Conservation (phyloP, 2,797 vertebrate species). For the Phrynocephalus forsythii region DNA sequence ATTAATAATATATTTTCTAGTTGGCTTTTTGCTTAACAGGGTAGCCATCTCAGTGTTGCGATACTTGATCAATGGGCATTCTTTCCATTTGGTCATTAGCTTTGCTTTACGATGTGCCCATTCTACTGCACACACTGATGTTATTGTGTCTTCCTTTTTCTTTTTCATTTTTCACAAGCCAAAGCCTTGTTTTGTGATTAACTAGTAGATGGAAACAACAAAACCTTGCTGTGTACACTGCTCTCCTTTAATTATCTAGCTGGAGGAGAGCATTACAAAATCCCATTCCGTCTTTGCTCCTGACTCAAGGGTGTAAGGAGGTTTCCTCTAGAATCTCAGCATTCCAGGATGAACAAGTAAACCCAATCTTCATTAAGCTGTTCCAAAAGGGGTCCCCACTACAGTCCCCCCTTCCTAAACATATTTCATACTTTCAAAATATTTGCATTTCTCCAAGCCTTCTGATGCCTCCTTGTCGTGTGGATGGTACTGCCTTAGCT, state of each 20-base stretch:
- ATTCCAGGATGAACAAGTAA: no score
- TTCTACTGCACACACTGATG: background rate
- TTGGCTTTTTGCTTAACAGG: background rate
- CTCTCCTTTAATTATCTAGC: no score
- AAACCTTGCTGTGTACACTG: no score
- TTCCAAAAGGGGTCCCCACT: background rate
- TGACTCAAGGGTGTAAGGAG: no score
- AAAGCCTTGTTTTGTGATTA: no score
- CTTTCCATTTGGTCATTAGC: background rate
- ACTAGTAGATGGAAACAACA: no score
- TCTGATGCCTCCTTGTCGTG: background rate
- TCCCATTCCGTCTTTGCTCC: no score
- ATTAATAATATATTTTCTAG: background rate
- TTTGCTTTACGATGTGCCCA: background rate
- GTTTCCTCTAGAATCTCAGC: no score
- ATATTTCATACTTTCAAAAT: background rate
- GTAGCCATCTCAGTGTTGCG: background rate
- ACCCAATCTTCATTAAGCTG: no score
- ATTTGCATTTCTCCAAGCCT: background rate
- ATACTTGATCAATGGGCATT: background rate
- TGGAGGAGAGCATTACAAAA: no score
- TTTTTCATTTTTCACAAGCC: no score
- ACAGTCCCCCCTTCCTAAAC: background rate
- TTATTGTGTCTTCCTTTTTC: background rate
- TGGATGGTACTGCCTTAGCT: background rate